Percentiles rank a stretch among this genome's conserved stretches.
Conservation (phyloP, 1,140 invertebrate species). For the Antheraea pernyi region DNA sequence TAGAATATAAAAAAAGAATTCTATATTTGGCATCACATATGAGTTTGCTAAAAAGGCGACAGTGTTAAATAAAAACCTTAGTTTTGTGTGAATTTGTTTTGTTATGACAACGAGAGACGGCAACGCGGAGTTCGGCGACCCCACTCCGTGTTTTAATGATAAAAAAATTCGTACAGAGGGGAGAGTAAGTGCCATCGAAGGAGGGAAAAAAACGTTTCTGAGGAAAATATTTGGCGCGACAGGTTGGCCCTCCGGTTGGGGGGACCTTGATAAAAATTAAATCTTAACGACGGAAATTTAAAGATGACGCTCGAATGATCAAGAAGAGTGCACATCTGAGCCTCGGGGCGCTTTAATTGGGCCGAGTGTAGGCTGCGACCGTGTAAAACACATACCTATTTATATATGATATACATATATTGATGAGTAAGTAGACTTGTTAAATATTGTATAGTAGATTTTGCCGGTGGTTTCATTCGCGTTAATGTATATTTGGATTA, state of each 20-base stretch:
- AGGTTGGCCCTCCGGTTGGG: conserved; percentile 53
- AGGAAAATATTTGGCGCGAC: conserved; percentile 79
- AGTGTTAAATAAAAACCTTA: conserved; percentile 33
- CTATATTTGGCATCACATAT: not conserved
- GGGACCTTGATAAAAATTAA: conserved; percentile 74
- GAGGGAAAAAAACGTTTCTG: conserved; percentile 72
- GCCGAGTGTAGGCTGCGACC: conserved; percentile 35
- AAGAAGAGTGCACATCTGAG: conserved; percentile 76
- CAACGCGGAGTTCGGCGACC: conserved; percentile 71
- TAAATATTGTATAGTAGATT: not conserved
- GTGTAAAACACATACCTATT: conserved; percentile 32
- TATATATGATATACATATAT: not conserved
- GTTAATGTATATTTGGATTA: too few relatives aligned
- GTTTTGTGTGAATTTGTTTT: conserved; percentile 67
- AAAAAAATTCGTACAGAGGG: conserved; percentile 77
- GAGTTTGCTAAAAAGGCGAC: not conserved
- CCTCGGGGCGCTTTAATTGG: conserved; percentile 71
- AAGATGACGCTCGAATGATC: conserved; percentile 77
- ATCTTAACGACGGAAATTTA: conserved; percentile 79
- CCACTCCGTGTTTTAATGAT: conserved; percentile 76
- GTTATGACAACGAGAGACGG: conserved; percentile 73
- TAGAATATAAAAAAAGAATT: too few relatives aligned
- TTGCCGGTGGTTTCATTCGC: too few relatives aligned
- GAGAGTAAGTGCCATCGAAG: conserved; percentile 74
- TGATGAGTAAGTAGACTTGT: conserved; percentile 6